Evolutionary conservation across 2,888 invertebrate genomes (phyloP), one percentile per base, ranked within the genome.

Genomic region (Harpagoxenus sublaevis): DNA sequence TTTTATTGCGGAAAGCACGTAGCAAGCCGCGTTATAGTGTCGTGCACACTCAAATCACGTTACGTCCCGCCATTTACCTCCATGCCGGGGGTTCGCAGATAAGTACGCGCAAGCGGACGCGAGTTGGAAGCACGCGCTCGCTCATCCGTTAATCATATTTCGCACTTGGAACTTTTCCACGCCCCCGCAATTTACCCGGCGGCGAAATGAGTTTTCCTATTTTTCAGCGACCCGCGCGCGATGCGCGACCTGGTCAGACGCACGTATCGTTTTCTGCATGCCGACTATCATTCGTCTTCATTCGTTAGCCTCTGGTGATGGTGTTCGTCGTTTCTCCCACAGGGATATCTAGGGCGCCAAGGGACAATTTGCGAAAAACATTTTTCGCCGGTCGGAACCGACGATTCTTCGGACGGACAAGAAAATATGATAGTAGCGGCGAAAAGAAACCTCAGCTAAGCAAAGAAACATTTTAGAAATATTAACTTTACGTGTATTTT

Each of bases 71-170:
- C 74, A 85, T 84, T 84, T 79, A 85, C 85, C 78, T 77, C 68
- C 78, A 86, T 23, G 23, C 77, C 85, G 83, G 71, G 83, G 81
- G 23, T 23, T 87, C 79, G 83, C 66, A 86, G 86, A 87, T 87
- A 87, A 89, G 85, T 88, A 88, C 31, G 78, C 31, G 68, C 83
- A 42, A 39, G 48, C 53, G 51, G 31, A 45, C 55, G 70, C 71
- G 35, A 79, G 68, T 53, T 83, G 75, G 60, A 68, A 82, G 70
- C 73, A 73, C 83, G 87, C 85, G 85, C 84, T 81, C 84, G 84
- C 77, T 86, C 84, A 86, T 88, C 84, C 87, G 84, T 85, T 87
- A 91, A 91, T 91, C 89, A 88, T 84, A 77, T 91, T 88, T 89
- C 53, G 88, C 83, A 84, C 85, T 65, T 84, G 84, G 74, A 84